Conservation (phyloP, 2,113 vertebrate species). For the Dicaeum eximium region DNA sequence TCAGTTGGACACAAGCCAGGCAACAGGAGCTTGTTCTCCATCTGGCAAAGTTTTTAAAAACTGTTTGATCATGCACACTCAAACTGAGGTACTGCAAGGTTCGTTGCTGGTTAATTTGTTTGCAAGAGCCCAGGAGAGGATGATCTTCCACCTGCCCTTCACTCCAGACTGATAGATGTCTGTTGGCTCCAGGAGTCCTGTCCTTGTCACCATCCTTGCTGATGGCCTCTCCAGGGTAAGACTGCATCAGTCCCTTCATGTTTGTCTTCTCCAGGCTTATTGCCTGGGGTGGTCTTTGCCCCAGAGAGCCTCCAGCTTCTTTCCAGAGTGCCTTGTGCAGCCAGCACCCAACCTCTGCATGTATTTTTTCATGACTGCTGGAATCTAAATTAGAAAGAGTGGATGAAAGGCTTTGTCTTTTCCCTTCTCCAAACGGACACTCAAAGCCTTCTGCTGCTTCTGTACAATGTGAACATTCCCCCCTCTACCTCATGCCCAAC, state of each 20-base stretch:
- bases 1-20: neutral
- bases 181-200: neutral
- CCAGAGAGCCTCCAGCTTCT: neutral
- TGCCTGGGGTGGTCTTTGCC: neutral
- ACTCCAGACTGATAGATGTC: neutral
- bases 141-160: neutral
- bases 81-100: neutral
- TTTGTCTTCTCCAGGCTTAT: neutral
- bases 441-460: neutral
- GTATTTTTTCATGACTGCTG: neutral
- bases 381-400: neutral
- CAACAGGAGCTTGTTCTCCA: neutral
- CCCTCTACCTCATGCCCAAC: neutral
- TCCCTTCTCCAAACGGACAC: neutral
- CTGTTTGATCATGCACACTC: neutral
- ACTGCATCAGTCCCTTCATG: fast-evolving
- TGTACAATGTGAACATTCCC: neutral
- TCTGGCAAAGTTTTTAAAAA: neutral
- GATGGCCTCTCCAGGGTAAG: neutral
- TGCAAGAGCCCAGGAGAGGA: neutral
- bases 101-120: neutral
- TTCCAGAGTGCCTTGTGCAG: neutral
- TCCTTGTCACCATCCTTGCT: neutral
- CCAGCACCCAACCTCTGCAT: neutral
- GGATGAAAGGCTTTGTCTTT: neutral